Base-by-base conservation (phyloP, 2,113 vertebrate species). In the Gnathonemus longibarbis region DNA sequence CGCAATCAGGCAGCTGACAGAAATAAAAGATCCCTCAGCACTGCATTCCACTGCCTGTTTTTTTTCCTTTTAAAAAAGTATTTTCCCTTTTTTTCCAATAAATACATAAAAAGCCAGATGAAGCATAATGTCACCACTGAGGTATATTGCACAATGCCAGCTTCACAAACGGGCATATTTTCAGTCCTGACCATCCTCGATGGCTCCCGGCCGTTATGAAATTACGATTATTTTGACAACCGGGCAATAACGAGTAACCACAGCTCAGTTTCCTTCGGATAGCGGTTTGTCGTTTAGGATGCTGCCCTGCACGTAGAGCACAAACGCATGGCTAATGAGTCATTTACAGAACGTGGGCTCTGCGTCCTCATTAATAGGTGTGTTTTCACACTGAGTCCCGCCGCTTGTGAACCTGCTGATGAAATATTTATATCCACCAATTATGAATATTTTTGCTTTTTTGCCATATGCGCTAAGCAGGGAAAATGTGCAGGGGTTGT, bases 261-360 rank as follows among this genome's bases (percentile, higher is more conserved):
- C 85, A 89, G 80, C 56, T 90, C 39, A 77, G 92, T 92, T 94
- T 93, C 15, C 50, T 94, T 94, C 93, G 92, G 92, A 93, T 91
- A 92, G 87, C 94, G 91, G 93, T 94, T 91, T 92, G 93, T 93
- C 94, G 94, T 94, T 93, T 91, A 94, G 91, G 92, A 92, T 89
- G 90, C 91, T 91, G 92, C 91, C 90, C 92, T 90, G 91, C 90
- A 92, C 93, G 91, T 91, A 94, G 90, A 31, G 92, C 92, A 91
- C 94, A 91, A 92, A 93, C 94, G 93, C 91, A 92, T 91, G 62
- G 91, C 92, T 95, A 95, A 94, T 95, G 94, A 94, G 90, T 94
- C 93, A 95, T 94, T 94, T 94, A 93, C 91, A 93, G 93, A 89
- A 91, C 91, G 91, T 91, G 90, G 90, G 91, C 91, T 89, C 93